A percentile compares a stretch with the other conserved stretches of the same genome.
These are phyloP conservation scores for Cephonodes hylas DNA, from an alignment of 2,888 invertebrate genomes.

Conservation along the genomic window DNA sequence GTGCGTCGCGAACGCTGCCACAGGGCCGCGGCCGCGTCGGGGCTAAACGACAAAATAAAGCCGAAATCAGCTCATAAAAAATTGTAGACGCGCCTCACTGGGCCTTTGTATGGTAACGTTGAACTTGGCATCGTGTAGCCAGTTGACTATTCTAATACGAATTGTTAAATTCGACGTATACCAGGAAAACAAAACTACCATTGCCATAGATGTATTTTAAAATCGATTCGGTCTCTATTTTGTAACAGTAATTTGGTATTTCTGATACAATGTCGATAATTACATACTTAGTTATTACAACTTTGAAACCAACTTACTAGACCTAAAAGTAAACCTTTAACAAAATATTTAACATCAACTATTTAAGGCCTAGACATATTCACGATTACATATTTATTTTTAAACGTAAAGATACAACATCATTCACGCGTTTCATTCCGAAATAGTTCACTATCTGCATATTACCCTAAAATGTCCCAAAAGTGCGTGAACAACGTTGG, in stretches of 20 bases:
- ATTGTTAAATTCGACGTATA: not conserved
- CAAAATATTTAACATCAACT: no score
- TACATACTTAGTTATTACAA: no score
- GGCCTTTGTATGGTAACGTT: conserved; percentile 71
- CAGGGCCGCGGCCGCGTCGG: conserved; percentile 32
- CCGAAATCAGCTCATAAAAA: conserved; percentile 73
- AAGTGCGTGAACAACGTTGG: conserved; percentile 77
- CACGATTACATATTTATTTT: not conserved
- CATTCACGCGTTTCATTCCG: conserved; percentile 28
- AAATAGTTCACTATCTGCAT: conserved; percentile 42
- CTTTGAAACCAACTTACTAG: no score
- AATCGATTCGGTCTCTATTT: not conserved
- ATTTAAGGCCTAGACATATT: not conserved
- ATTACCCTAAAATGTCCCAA: conserved; percentile 76
- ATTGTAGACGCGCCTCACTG: conserved; percentile 59
- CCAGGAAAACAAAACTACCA: no score
- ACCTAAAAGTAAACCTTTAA: no score
- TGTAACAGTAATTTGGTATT: no score
- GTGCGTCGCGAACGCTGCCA: conserved; percentile 43
- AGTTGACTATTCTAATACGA: conserved; percentile 27
- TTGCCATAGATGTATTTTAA: not conserved
- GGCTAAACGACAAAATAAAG: conserved; percentile 63
- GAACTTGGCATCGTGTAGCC: conserved; percentile 63
- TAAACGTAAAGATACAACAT: conserved; percentile 8
- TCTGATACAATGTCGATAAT: no score